Evolutionary conservation across 2,797 vertebrate genomes (phyloP), one percentile per base, ranked within the genome.

Genomic region (Halcyon badia): DNA sequence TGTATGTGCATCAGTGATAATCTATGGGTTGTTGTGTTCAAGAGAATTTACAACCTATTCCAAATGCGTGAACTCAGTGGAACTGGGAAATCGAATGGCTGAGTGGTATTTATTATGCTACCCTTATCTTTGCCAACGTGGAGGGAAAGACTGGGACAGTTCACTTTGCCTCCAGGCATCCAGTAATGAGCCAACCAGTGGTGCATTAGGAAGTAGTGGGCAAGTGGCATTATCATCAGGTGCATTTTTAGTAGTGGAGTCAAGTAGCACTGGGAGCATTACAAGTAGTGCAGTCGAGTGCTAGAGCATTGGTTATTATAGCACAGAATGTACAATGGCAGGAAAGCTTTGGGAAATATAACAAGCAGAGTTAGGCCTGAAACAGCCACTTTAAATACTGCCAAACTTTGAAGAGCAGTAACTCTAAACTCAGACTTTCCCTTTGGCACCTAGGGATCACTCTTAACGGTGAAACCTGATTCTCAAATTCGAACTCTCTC

Each of bases 101-200:
- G 93, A 94, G 86, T 88, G 61, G 68, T 79, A 91, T 92, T 93
- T 95, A 95, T 95, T 89, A 95, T 95, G 90, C 83, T 96, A 76
- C 70, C 94, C 91, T 92, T 95, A 85, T 85, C 86, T 89, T 96
- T 92, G 70, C 89, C 88, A 94, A 75, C 4, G 28, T 65, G 72
- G 80, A 92, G 22, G 86, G 83, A 96, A 92, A 92, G 94, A 94
- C 75, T 96, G 89, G 95, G 91, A 95, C 83, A 94, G 93, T 94
- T 97, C 92, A 87, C 79, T 96, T 96, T 92, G 96, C 97, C 95
- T 97, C 92, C 70, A 97, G 95, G 94, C 94, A 97, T 97, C 92
- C 96, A 93, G 89, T 97, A 97, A 97, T 97, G 95, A 97, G 93
- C 84, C 96, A 94, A 92, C 95, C 33, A 10, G 90, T 94, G 91